These are phyloP conservation scores for Pachliopta kotzebuea DNA, from an alignment of 2,888 invertebrate species.

Conservation along the genomic window DNA sequence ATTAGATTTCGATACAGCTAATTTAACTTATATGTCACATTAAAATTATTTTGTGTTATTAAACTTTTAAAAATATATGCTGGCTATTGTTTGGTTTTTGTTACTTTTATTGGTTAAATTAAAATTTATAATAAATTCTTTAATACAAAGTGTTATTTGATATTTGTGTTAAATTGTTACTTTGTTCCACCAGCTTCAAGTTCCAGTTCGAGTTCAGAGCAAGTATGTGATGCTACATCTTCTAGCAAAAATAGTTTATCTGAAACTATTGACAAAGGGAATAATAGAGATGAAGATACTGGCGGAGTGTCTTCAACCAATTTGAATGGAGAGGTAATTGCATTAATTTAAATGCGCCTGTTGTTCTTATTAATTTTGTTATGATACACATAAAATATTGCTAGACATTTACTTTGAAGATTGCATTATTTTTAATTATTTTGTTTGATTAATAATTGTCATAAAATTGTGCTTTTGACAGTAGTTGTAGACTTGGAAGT, in stretches of 20 bases:
- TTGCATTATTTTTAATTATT: not conserved
- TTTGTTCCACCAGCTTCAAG: conserved; percentile 55
- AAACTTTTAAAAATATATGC: not conserved
- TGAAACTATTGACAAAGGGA: conserved; percentile 41
- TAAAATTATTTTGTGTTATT: not conserved
- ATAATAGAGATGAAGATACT: conserved; percentile 57
- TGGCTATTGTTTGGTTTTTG: not conserved
- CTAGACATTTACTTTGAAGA: not conserved
- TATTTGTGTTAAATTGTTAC: conserved; percentile 4
- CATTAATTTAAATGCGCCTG: not conserved
- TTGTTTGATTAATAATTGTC: too few species aligned
- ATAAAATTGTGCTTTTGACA: too few species aligned
- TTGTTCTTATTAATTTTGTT: too few species aligned
- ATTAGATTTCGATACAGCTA: not conserved
- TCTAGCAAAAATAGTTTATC: conserved; percentile 59
- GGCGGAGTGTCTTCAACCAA: conserved; percentile 75
- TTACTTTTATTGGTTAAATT: not conserved
- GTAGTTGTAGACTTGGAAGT: too few species aligned
- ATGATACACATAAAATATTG: not conserved
- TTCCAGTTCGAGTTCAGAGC: conserved; percentile 64
- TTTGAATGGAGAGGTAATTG: conserved; percentile 66
- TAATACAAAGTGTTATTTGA: not conserved
- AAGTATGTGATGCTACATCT: conserved; percentile 50
- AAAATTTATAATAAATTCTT: not conserved
- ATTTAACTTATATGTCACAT: not conserved